phyloP scores from a whole-genome alignment of 1,140 invertebrate species.

The Caenorhabditis brenneri region DNA sequence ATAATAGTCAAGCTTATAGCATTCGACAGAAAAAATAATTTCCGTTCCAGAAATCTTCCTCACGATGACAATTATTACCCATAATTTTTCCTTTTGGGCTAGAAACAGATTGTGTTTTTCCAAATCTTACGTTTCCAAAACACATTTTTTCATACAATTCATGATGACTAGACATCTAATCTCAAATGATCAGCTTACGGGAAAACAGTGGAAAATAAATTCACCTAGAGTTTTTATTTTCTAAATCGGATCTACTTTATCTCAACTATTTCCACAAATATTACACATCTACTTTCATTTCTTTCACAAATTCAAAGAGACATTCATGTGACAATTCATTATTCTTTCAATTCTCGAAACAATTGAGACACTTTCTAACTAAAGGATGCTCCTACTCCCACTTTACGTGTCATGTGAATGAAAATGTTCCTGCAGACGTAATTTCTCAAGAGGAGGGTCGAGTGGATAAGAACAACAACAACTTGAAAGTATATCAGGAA shows the following conservation, averaged over 20 bases:
- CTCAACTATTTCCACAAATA: too few species aligned
- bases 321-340: background rate
- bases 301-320: background rate
- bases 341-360: constrained; percentile 28
- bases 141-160: too few species aligned
- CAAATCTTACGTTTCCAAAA: too few species aligned
- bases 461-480: constrained; percentile 9
- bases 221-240: too few species aligned
- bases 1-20: background rate
- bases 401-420: background rate
- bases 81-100: too few species aligned
- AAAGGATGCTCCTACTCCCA: constrained; percentile 4
- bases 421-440: constrained; percentile 20
- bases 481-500: background rate
- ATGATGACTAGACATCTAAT: too few species aligned
- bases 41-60: too few species aligned
- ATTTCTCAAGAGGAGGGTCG: constrained; percentile 16
- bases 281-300: background rate
- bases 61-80: too few species aligned
- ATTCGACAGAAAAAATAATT: background rate
- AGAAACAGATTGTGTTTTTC: too few species aligned
- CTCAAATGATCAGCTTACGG: too few species aligned
- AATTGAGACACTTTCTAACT: constrained; percentile 17
- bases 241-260: background rate
- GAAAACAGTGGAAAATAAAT: too few species aligned